Conservation (phyloP, 1,140 invertebrate species). For the Physella acuta region DNA sequence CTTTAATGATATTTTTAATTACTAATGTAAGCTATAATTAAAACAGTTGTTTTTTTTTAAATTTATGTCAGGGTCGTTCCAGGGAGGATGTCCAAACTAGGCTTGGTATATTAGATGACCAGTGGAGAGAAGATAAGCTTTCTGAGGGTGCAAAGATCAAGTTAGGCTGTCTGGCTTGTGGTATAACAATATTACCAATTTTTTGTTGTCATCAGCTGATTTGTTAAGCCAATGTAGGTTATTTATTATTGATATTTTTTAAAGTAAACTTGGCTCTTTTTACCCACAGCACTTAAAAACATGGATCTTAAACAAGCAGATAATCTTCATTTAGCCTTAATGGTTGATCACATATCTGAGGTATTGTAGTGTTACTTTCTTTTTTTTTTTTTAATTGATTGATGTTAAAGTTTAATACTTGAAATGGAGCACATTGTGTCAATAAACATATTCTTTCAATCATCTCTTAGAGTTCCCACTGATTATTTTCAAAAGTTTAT, state of each 20-base stretch:
- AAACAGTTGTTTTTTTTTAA: neutral
- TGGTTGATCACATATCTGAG: conserved; percentile 27
- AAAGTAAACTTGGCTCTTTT: too few species aligned
- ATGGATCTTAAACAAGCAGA: conserved; percentile 23
- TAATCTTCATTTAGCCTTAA: conserved; percentile 14
- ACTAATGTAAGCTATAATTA: too few species aligned
- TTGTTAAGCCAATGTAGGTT: too few species aligned
- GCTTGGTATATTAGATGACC: conserved; percentile 21
- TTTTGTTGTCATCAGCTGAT: conserved; percentile 9
- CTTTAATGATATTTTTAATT: too few species aligned
- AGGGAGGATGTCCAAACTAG: conserved; percentile 21
- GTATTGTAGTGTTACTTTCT: neutral
- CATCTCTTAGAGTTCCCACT: too few species aligned
- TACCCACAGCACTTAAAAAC: conserved; percentile 18
- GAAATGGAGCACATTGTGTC: too few species aligned
- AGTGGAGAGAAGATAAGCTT: conserved; percentile 23
- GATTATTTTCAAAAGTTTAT: too few species aligned
- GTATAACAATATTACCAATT: neutral
- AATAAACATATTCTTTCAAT: too few species aligned
- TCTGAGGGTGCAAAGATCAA: conserved; percentile 21
- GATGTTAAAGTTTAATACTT: neutral
- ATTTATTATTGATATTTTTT: too few species aligned
- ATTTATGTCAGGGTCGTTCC: conserved; percentile 10
- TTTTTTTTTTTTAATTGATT: neutral
- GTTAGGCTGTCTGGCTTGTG: conserved; percentile 18